Percentiles rank a stretch among this genome's conserved stretches.
phyloP scores from a whole-genome alignment of 1,140 invertebrate genomes.

The Drosophila parabipectinata region DNA sequence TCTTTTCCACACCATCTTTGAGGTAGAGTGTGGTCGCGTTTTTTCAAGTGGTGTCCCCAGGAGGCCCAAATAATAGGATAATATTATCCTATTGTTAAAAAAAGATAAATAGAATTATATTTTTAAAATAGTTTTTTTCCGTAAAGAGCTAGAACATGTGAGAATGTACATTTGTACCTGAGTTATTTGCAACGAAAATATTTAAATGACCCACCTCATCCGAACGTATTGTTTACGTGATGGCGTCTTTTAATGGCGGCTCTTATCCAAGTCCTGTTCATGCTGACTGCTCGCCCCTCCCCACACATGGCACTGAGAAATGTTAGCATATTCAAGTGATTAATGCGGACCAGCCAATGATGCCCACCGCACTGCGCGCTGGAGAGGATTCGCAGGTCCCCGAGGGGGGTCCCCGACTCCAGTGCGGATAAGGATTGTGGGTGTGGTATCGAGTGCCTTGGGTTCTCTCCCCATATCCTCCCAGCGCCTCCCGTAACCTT shows the following conservation, averaged over 20 bases:
- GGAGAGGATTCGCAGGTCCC: constrained; percentile 24
- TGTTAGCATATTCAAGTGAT: constrained; percentile 76
- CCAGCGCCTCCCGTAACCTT: constrained; percentile 20
- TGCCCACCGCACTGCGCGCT: constrained; percentile 39
- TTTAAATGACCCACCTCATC: constrained; percentile 67
- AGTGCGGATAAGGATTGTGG: constrained; percentile 18
- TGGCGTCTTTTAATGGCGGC: constrained; percentile 49
- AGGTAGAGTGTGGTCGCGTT: too few species aligned
- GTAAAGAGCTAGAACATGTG: too few species aligned
- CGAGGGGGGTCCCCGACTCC: constrained; percentile 8
- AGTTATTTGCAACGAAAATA: constrained; percentile 50
- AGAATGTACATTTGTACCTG: neutral
- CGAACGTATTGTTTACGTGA: constrained; percentile 71
- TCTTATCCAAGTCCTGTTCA: constrained; percentile 46
- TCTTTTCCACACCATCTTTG: too few species aligned
- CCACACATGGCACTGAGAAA: constrained; percentile 66
- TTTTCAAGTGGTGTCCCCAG: too few species aligned
- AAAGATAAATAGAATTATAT: too few species aligned
- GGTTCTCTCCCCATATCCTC: neutral
- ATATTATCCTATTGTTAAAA: too few species aligned
- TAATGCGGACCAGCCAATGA: constrained; percentile 61
- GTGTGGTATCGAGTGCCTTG: constrained; percentile 20
- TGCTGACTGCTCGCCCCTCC: neutral
- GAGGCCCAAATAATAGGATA: too few species aligned
- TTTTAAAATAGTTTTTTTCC: too few species aligned